Evolutionary conservation across 2,888 invertebrate genomes (phyloP).

Genomic region (Apeira syringaria): DNA sequence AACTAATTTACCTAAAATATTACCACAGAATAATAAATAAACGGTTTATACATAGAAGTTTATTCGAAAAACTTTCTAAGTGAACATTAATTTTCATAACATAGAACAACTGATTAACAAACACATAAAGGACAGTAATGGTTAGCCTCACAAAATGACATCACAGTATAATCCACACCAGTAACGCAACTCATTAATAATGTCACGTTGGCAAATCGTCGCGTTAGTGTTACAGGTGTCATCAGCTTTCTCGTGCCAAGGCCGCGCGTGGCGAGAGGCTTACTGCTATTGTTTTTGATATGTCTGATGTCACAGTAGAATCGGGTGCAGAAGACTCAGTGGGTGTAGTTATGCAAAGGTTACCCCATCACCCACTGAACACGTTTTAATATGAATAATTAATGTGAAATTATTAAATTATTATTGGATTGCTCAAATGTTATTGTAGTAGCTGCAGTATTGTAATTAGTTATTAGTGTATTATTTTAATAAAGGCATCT

Average conservation of each 20-base stretch:
- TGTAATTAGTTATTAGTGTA: no score
- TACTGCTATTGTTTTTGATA: slow-evolving; percentile 27
- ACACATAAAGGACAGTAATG: background rate
- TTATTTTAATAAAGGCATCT: no score
- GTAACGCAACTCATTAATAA: slow-evolving; percentile 13
- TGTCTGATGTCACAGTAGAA: slow-evolving; percentile 19
- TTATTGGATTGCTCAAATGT: no score
- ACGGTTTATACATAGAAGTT: no score
- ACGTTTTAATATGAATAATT: no score
- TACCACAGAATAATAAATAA: no score
- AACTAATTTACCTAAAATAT: no score
- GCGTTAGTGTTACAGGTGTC: slow-evolving; percentile 16
- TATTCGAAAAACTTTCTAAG: no score
- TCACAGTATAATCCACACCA: slow-evolving; percentile 16
- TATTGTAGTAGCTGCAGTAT: no score
- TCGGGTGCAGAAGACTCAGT: slow-evolving; percentile 9
- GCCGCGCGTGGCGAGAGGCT: slow-evolving; percentile 19
- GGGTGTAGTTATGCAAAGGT: background rate
- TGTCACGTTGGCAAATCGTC: slow-evolving; percentile 13
- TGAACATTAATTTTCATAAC: background rate
- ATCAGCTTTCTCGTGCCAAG: slow-evolving; percentile 29
- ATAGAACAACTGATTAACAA: background rate
- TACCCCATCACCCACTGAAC: background rate
- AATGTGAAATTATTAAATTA: no score
- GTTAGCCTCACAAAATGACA: slow-evolving; percentile 1